phyloP scores from a whole-genome alignment of 2,888 invertebrate genomes.

The Epirrhoe alternata region DNA sequence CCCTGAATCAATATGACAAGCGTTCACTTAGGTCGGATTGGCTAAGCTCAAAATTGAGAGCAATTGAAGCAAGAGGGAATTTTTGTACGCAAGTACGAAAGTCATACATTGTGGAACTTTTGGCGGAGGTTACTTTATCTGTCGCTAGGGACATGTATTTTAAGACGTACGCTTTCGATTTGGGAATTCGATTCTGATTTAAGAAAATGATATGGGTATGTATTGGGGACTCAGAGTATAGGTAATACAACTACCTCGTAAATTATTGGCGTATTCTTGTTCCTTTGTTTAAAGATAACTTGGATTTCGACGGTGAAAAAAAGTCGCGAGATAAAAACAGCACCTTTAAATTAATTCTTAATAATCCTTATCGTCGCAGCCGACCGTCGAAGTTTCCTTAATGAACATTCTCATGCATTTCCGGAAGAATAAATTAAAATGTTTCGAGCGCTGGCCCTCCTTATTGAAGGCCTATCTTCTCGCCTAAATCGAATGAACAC shows the following conservation, averaged over 20 bases:
- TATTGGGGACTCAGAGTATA: conserved; percentile 12
- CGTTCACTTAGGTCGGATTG: conserved; percentile 72
- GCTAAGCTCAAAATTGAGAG: conserved; percentile 60
- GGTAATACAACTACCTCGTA: neutral
- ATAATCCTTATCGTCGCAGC: conserved; percentile 33
- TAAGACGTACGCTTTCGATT: conserved; percentile 25
- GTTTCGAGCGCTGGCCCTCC: conserved; percentile 37
- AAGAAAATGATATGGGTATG: conserved; percentile 18
- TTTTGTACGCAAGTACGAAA: conserved; percentile 37
- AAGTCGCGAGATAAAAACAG: conserved; percentile 2
- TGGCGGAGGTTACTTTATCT: conserved; percentile 35
- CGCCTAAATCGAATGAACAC: conserved; percentile 81
- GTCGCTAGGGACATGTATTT: conserved; percentile 28
- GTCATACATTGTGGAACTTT: conserved; percentile 37
- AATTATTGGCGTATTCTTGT: neutral
- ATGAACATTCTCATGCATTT: conserved; percentile 46
- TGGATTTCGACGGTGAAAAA: neutral
- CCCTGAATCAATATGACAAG: conserved; percentile 76
- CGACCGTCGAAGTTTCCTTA: conserved; percentile 39
- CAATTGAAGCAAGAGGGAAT: conserved; percentile 47
- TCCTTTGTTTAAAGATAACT: conserved; percentile 1
- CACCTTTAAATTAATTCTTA: conserved; percentile 29
- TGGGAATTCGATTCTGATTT: conserved; percentile 25
- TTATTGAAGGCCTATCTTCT: conserved; percentile 63
- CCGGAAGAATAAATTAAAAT: conserved; percentile 45